Evolutionary conservation across 2,113 vertebrate genomes (phyloP).

Genomic region (Polypterus senegalus): DNA sequence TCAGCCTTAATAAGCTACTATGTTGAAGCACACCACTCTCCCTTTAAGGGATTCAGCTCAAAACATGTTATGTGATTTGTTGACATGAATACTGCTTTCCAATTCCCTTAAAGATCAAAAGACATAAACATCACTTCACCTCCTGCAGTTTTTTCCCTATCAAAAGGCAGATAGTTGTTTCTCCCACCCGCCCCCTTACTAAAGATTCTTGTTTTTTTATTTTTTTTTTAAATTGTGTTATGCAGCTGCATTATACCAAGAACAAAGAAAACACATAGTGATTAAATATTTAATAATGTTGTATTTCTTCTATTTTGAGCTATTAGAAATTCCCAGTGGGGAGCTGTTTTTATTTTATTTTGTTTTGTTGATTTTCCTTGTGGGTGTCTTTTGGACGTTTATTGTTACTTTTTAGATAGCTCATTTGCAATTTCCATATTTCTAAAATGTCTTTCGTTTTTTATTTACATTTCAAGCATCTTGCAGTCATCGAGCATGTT

Average conservation of each 20-base stretch:
- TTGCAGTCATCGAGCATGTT: too few relatives aligned
- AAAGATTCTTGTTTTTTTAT: slow-evolving; percentile 31
- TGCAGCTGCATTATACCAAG: slow-evolving; percentile 44
- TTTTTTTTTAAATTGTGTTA: slow-evolving; percentile 41
- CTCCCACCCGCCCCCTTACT: slow-evolving; percentile 28
- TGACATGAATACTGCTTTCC: slow-evolving; percentile 11
- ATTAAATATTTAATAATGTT: slow-evolving; percentile 65
- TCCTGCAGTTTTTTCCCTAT: slow-evolving; percentile 22
- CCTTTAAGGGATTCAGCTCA: slow-evolving; percentile 10
- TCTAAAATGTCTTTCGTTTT: slow-evolving; percentile 37
- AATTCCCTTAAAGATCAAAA: slow-evolving; percentile 33
- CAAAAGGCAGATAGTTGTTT: slow-evolving; percentile 1
- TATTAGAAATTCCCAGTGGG: slow-evolving; percentile 47
- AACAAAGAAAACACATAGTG: slow-evolving; percentile 56
- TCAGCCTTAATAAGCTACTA: too few relatives aligned
- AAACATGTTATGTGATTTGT: slow-evolving; percentile 7
- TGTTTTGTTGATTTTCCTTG: slow-evolving; percentile 50
- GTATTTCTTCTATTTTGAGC: slow-evolving; percentile 41
- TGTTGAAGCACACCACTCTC: neutral
- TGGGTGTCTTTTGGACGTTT: slow-evolving; percentile 59
- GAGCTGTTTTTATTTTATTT: slow-evolving; percentile 52
- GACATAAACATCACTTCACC: slow-evolving; percentile 31
- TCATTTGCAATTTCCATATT: slow-evolving; percentile 42
- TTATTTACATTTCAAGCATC: too few relatives aligned
- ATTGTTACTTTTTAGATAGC: slow-evolving; percentile 55